phyloP scores from a whole-genome alignment of 1,140 invertebrate genomes.

The Pemphigus obesinymphae region DNA sequence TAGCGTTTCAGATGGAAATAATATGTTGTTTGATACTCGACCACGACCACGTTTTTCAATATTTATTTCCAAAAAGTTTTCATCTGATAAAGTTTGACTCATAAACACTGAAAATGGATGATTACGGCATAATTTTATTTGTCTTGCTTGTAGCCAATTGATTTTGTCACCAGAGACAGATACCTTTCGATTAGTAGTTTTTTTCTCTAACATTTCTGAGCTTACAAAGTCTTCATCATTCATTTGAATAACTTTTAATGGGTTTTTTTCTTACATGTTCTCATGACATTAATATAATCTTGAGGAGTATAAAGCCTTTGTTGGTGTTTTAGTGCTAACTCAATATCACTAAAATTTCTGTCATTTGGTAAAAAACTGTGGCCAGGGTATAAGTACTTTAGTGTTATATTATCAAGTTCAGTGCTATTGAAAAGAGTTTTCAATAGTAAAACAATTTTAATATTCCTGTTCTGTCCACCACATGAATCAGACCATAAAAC shows the following conservation, averaged over 20 bases:
- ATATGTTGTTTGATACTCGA: not conserved
- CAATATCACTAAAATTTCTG: conserved; percentile 49
- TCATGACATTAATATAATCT: not conserved
- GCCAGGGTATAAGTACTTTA: conserved; percentile 49
- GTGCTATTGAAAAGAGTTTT: conserved; percentile 46
- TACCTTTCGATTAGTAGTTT: conserved; percentile 29
- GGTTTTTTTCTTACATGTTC: conserved; percentile 42
- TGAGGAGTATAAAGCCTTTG: not conserved
- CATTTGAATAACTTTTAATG: conserved; percentile 41
- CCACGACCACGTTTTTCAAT: conserved; percentile 18
- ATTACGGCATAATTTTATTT: conserved; percentile 28
- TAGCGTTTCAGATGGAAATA: conserved; percentile 1
- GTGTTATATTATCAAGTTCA: conserved; percentile 47
- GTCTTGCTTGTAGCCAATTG: conserved; percentile 21
- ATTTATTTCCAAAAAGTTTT: conserved; percentile 30
- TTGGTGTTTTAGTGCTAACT: conserved; percentile 48
- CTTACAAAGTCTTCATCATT: conserved; percentile 9
- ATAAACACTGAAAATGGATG: conserved; percentile 22
- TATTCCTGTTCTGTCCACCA: conserved; percentile 50
- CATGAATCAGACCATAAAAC: conserved; percentile 50
- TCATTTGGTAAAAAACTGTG: conserved; percentile 51
- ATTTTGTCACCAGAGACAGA: conserved; percentile 21
- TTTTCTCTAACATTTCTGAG: conserved; percentile 25
- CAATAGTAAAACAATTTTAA: conserved; percentile 49
- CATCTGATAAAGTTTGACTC: not conserved